Evolutionary conservation across 2,797 vertebrate species (phyloP).

Genomic region (Eleutherodactylus coqui): DNA sequence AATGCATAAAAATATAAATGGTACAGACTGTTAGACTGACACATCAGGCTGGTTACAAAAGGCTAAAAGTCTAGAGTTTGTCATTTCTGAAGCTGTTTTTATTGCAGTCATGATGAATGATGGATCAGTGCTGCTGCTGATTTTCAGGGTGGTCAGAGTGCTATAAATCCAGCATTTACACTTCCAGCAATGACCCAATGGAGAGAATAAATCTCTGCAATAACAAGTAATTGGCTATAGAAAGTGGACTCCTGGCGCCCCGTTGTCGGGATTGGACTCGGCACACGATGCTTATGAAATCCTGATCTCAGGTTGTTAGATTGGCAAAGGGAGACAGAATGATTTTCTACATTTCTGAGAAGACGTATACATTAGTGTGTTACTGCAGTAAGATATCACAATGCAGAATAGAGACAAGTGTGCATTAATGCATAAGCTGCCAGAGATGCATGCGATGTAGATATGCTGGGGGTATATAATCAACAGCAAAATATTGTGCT

Average conservation of each 20-base stretch:
- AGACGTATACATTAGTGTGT: no score
- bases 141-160: no score
- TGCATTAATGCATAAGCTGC: no score
- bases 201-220: no score
- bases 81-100: not conserved
- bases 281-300: not conserved
- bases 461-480: no score
- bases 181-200: not conserved
- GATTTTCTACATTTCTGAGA: not conserved
- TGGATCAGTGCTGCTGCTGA: not conserved
- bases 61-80: not conserved
- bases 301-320: not conserved
- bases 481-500: no score
- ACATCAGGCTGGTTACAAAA: not conserved
- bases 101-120: not conserved
- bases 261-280: not conserved
- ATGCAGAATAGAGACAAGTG: no score
- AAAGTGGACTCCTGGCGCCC: not conserved
- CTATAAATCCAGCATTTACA: not conserved
- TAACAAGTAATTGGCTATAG: not conserved
- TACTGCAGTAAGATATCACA: no score
- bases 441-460: no score
- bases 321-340: not conserved
- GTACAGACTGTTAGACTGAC: not conserved
- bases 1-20: not conserved